Conservation (phyloP, 2,888 invertebrate species). For the Priocnemis perturbator region DNA sequence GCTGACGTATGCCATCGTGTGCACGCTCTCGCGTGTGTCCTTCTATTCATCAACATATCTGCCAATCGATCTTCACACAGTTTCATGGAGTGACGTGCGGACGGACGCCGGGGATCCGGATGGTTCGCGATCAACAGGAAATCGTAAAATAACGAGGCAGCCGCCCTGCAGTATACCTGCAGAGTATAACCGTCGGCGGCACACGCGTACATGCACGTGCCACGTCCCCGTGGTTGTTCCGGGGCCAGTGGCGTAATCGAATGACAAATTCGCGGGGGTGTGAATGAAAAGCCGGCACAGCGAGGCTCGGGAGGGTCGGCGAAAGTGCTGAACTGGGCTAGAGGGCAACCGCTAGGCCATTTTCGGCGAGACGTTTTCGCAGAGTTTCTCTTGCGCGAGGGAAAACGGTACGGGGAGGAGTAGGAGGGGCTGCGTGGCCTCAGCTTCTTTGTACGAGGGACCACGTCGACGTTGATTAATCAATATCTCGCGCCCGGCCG, state of each 20-base stretch:
- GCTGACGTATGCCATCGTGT: not conserved
- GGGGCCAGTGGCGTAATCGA: constrained; percentile 10
- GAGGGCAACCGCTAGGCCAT: no score
- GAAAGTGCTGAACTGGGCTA: no score
- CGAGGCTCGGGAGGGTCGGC: no score
- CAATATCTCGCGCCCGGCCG: no score
- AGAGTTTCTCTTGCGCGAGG: no score
- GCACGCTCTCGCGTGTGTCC: constrained; percentile 7
- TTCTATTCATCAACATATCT: constrained; percentile 14
- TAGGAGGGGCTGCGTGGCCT: no score
- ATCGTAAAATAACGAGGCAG: constrained; percentile 58
- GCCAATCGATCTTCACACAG: constrained; percentile 3
- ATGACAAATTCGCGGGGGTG: constrained; percentile 6
- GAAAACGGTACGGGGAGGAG: no score
- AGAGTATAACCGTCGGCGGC: constrained; percentile 5
- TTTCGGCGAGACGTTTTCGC: no score
- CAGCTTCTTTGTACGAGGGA: no score
- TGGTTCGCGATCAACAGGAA: constrained; percentile 49
- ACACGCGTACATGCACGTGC: not conserved
- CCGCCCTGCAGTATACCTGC: constrained; percentile 41
- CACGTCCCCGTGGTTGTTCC: not conserved
- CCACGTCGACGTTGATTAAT: no score
- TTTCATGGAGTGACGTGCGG: constrained; percentile 8
- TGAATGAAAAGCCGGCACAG: constrained; percentile 1
- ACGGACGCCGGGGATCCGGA: constrained; percentile 17